Evolutionary conservation across 2,113 vertebrate species (phyloP).

Genomic region (Siphamia tubifer): DNA sequence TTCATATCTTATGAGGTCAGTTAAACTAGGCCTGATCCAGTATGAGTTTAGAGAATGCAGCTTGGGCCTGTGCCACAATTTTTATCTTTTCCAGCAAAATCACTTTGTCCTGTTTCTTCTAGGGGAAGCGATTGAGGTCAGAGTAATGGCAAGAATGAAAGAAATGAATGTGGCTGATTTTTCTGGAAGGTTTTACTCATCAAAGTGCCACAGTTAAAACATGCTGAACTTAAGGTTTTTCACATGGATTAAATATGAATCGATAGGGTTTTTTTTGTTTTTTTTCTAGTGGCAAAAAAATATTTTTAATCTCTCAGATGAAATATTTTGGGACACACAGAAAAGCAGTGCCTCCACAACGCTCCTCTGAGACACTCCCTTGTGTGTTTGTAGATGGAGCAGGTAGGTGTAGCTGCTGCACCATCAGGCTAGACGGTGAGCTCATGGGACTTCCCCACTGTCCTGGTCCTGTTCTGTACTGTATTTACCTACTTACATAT

Average conservation of each 20-base stretch:
- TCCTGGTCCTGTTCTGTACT: constrained; percentile 51
- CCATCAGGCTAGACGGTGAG: constrained; percentile 70
- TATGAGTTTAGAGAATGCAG: background rate
- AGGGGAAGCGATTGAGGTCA: constrained; percentile 56
- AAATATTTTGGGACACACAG: constrained; percentile 7
- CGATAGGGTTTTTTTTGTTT: constrained; percentile 2
- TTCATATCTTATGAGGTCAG: background rate
- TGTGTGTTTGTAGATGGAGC: constrained; percentile 19
- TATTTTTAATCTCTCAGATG: background rate
- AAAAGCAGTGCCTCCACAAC: constrained; percentile 4
- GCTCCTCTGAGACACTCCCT: constrained; percentile 36
- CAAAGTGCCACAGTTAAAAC: constrained; percentile 4
- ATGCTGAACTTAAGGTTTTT: background rate
- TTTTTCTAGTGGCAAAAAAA: background rate
- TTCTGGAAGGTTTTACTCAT: constrained; percentile 29
- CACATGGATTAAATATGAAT: background rate
- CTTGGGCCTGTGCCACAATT: background rate
- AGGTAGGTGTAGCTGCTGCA: constrained; percentile 48
- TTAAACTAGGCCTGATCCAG: background rate
- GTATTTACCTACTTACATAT: constrained; percentile 51
- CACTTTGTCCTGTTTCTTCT: constrained; percentile 9
- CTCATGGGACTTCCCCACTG: constrained; percentile 72
- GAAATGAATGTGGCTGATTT: constrained; percentile 7
- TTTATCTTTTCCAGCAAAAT: constrained; percentile 27
- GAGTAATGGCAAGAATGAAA: constrained; percentile 32